Base-by-base conservation (phyloP, 2,888 invertebrate species). In the Lepidocyrtinus sp. region DNA sequence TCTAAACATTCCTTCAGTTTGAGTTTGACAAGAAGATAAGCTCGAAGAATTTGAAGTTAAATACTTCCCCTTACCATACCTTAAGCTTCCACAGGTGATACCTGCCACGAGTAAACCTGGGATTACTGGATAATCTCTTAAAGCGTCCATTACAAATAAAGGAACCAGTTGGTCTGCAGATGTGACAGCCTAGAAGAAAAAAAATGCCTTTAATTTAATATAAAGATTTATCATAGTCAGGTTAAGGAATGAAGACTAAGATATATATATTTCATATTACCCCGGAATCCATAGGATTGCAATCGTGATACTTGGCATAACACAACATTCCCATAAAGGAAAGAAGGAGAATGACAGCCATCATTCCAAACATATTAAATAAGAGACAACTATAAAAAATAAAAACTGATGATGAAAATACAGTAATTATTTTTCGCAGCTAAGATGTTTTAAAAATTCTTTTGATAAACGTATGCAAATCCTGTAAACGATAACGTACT, bases 31-130 rank as follows among this genome's bases (percentile, higher is more conserved):
- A n/a, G n/a, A n/a, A 45, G 12, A 45, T 45, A 45, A 12, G 45
- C 45, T 45, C 45, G 17, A 22, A 65, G 22, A 68, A 46, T 59
- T n/a, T n/a, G n/a, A n/a, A n/a, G n/a, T n/a, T n/a, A n/a, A n/a
- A n/a, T n/a, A n/a, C n/a, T n/a, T n/a, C n/a, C n/a, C n/a, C n/a
- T n/a, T n/a, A n/a, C n/a, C n/a, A n/a, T n/a, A 83, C 85, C 85
- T 84, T 21, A 97, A 90, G 0, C 96, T 94, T 0, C 96, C 97
- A 86, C 96, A 96, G 88, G 97, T 97, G 82, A 98, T 94, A 1
- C 97, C 91, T 1, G 97, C 95, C 0, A 97, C 93, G 88, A 97
- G 96, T 24, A 98, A 90, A 0, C 97, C 97, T 0, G 96, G 92
- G 26, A 98, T 87, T 0, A 96, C 97, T 0, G 95, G 94, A 68